Base-by-base conservation (phyloP, 2,888 invertebrate species). In the Autographa gamma region DNA sequence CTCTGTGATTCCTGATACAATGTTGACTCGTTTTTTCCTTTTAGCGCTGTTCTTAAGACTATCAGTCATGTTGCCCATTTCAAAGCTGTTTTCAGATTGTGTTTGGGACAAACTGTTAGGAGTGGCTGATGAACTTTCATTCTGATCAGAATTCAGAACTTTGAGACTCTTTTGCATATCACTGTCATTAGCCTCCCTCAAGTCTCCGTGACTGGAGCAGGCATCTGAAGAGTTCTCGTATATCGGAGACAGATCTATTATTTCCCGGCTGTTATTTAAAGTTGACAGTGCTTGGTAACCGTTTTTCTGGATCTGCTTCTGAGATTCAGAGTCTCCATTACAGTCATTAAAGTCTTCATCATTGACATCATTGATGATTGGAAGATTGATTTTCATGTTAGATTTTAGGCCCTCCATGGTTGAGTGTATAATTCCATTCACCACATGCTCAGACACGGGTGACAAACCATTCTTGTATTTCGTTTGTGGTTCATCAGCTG, bases 1-100 rank as follows among this genome's bases (percentile, higher is more conserved):
- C 73, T 94, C 95, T 34, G 89, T 83, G 16, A 93, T 90, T 61
- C 96, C 96, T 18, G 96, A 94, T n/a, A 96, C 95, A 86, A 97
- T 97, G 79, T 97, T 97, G 0, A 97, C 97, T 76, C 96, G 93
- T 84, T 97, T 97, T 91, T 97, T 97, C 82, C 93, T 94, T 83
- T 94, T 95, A 60, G 92, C 90, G 87, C 94, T 95, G 71, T 93
- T 93, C 77, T 95, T 95, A 1, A 95, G 89, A 78, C 95, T 95
- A 66, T 96, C 96, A 48, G 93, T 93, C 16, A 94, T 84, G 14
- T 88, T 87, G 2, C 93, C 95, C 93, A 95, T 94, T 86, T 96
- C 96, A 78, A 96, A 92, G 76, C 95, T 96, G 78, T 92, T 95
- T 80, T 96, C 96, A 0, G 96, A 96, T 69, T 95, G 95, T 9